Percentiles rank a stretch among this genome's conserved stretches.
These are phyloP conservation scores for Riptortus pedestris DNA, from an alignment of 1,140 invertebrate species.

Conservation along the genomic window DNA sequence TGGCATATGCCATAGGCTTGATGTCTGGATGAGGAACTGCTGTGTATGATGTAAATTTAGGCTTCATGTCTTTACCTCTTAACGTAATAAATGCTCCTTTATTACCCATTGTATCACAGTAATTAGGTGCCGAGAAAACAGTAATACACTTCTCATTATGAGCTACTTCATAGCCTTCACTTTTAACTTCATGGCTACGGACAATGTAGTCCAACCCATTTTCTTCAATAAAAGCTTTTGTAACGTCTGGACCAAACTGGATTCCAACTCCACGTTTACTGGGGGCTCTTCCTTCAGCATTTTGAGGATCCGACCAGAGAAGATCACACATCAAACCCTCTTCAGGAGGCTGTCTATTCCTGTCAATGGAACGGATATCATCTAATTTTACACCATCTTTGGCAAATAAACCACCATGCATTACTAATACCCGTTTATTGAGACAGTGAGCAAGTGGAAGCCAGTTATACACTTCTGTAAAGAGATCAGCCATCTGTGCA, in stretches of 20 bases:
- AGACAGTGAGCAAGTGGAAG: slow-evolving; percentile 92
- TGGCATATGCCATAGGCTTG: slow-evolving; percentile 91
- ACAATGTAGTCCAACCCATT: slow-evolving; percentile 91
- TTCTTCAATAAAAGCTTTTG: slow-evolving; percentile 66
- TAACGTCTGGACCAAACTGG: slow-evolving; percentile 98
- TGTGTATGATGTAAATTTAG: slow-evolving; percentile 82
- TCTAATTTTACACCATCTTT: slow-evolving; percentile 81
- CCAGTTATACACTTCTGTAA: slow-evolving; percentile 98
- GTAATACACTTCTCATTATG: slow-evolving; percentile 93
- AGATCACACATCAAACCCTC: slow-evolving; percentile 96
- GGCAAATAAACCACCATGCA: slow-evolving; percentile 91
- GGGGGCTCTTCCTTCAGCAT: slow-evolving; percentile 67
- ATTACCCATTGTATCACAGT: slow-evolving; percentile 99
- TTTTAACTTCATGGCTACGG: slow-evolving; percentile 96
- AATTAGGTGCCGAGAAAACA: slow-evolving; percentile 96
- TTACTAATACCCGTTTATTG: slow-evolving; percentile 81
- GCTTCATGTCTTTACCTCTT: slow-evolving; percentile 80
- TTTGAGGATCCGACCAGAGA: slow-evolving; percentile 96
- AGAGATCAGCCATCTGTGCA: slow-evolving; percentile 86
- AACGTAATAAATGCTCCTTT: slow-evolving; percentile 94
- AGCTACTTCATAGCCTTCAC: slow-evolving; percentile 86
- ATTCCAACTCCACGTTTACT: slow-evolving; percentile 96
- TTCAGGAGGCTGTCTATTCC: slow-evolving; percentile 94
- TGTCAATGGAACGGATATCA: slow-evolving; percentile 76
- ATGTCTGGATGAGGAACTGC: slow-evolving; percentile 96